phyloP scores from a whole-genome alignment of 1,140 invertebrate genomes.

The Dreissena polymorpha region DNA sequence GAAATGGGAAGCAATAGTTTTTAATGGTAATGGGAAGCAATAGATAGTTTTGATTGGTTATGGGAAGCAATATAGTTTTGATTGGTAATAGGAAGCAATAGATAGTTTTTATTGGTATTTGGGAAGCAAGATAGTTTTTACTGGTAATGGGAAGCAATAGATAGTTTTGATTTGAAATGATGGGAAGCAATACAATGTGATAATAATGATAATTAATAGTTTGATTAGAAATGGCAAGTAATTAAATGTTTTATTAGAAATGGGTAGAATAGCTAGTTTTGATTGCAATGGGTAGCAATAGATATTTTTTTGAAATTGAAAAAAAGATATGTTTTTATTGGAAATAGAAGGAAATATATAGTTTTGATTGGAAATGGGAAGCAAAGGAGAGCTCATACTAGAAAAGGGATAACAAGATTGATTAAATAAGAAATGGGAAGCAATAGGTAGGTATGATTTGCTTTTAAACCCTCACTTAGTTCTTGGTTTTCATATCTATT shows the following conservation, averaged over 20 bases:
- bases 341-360: not conserved
- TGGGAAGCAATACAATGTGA: too few species aligned
- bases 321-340: too few species aligned
- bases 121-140: too few species aligned
- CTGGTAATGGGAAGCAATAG: too few species aligned
- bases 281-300: not conserved
- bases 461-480: too few species aligned
- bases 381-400: not conserved
- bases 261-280: not conserved
- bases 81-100: not conserved
- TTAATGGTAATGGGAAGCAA: not conserved
- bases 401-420: too few species aligned
- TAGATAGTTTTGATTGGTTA: not conserved
- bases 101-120: not conserved
- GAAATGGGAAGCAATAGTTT: not conserved
- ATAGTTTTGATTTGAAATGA: too few species aligned
- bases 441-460: too few species aligned
- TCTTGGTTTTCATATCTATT: too few species aligned
- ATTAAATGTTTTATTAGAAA: not conserved
- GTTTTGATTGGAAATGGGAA: not conserved
- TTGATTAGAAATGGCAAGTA: not conserved
- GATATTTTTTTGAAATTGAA: too few species aligned
- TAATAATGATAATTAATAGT: too few species aligned
- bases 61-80: not conserved
- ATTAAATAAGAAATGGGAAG: too few species aligned